Percentiles rank a stretch among this genome's conserved stretches.
Conservation (phyloP, 1,140 invertebrate genomes). For the Dendroctonus ponderosae region DNA sequence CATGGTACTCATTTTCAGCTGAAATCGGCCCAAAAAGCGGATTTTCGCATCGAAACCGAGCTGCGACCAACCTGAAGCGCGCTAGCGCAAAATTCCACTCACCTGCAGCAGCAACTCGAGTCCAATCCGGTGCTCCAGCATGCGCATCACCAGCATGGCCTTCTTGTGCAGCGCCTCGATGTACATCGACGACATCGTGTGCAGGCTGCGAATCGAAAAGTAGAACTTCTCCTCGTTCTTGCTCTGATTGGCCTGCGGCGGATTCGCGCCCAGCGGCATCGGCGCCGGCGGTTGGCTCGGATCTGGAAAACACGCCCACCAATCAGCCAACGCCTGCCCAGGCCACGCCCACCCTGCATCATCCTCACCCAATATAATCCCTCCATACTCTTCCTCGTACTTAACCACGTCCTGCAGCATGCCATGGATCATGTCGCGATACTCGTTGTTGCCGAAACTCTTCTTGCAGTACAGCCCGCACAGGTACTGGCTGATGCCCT, state of each 20-base stretch:
- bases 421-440: slow-evolving; percentile 85
- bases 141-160: slow-evolving; percentile 89
- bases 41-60: too few species aligned
- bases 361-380: slow-evolving; percentile 72
- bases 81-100: slow-evolving; percentile 4
- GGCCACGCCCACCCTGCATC: too few species aligned
- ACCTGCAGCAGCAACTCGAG: slow-evolving; percentile 92
- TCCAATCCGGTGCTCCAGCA: slow-evolving; percentile 95
- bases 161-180: slow-evolving; percentile 89
- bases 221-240: slow-evolving; percentile 75
- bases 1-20: too few species aligned
- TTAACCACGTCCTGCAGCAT: slow-evolving; percentile 75
- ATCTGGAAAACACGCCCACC: slow-evolving; percentile 54
- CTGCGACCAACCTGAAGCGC: too few species aligned
- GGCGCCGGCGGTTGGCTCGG: slow-evolving; percentile 78
- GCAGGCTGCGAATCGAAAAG: slow-evolving; percentile 83
- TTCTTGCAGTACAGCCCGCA: slow-evolving; percentile 93
- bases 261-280: slow-evolving; percentile 59
- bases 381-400: slow-evolving; percentile 93
- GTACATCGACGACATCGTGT: slow-evolving; percentile 92
- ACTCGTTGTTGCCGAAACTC: slow-evolving; percentile 98
- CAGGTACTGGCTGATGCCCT: slow-evolving; percentile 92
- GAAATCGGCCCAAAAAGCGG: not conserved
- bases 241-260: slow-evolving; percentile 57
- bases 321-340: too few species aligned